These are phyloP conservation scores for Pangasius krempfi DNA, from an alignment of 2,797 vertebrate genomes.

Conservation along the genomic window DNA sequence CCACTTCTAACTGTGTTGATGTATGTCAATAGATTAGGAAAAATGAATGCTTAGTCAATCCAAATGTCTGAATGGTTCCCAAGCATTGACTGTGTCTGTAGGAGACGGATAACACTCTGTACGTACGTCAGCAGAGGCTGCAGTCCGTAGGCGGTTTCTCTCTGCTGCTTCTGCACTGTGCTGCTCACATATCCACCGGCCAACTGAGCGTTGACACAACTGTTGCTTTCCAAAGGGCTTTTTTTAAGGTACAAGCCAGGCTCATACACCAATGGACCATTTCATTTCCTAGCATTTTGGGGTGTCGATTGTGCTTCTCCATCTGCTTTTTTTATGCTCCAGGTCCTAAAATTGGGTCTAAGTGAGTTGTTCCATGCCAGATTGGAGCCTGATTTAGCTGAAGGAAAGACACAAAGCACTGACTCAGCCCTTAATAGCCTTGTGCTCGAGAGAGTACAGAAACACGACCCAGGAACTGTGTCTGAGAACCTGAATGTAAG, in stretches of 20 bases:
- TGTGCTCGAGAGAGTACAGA: constrained; percentile 65
- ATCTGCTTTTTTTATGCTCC: not conserved
- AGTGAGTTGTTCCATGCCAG: constrained; percentile 75
- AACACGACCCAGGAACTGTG: constrained; percentile 52
- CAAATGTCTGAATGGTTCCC: not conserved
- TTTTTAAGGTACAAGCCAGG: constrained; percentile 79
- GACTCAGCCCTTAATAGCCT: constrained; percentile 58
- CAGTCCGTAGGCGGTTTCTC: constrained; percentile 81
- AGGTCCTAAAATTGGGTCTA: constrained; percentile 81
- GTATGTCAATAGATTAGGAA: not conserved
- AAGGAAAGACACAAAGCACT: constrained; percentile 41
- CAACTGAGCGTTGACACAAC: constrained; percentile 73
- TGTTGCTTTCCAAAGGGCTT: constrained; percentile 78
- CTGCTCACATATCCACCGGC: constrained; percentile 76
- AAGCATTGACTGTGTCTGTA: constrained; percentile 59
- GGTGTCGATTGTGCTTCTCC: not conserved
- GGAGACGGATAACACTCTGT: constrained; percentile 76
- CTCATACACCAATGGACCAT: not conserved
- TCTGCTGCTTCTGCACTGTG: constrained; percentile 83
- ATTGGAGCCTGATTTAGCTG: constrained; percentile 50
- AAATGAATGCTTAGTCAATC: not conserved
- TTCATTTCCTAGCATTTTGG: constrained; percentile 6
- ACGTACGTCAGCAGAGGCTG: constrained; percentile 78
- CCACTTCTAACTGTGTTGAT: not conserved
- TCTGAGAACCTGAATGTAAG: constrained; percentile 72